Conservation (phyloP, 2,113 vertebrate genomes). For the Sinocyclocheilus anshuiensis region DNA sequence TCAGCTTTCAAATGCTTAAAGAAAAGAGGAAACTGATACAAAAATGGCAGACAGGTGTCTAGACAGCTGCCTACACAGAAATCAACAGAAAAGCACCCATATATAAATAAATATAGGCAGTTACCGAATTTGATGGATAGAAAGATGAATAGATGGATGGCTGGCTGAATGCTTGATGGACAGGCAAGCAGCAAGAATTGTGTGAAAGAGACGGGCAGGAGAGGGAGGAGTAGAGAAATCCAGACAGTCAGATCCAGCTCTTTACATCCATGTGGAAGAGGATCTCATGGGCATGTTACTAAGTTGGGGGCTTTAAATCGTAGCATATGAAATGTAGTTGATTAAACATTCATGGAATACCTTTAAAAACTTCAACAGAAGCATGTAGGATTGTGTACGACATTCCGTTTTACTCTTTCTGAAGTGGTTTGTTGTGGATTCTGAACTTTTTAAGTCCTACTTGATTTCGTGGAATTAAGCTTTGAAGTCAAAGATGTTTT, state of each 20-base stretch:
- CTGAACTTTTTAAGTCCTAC: background rate
- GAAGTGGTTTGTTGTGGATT: background rate
- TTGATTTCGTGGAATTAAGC: background rate
- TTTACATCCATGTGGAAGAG: background rate
- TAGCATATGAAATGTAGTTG: background rate
- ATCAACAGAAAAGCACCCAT: background rate
- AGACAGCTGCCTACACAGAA: conserved; percentile 48
- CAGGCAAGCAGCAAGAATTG: background rate
- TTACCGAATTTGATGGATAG: conserved; percentile 30
- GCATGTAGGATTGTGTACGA: background rate
- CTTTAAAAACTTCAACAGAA: conserved; percentile 22
- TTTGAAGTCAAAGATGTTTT: background rate
- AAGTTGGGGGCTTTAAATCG: conserved; percentile 3
- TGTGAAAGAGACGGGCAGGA: background rate
- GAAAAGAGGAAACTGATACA: conserved; percentile 8
- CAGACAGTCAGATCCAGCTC: background rate
- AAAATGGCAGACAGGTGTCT: conserved; percentile 45
- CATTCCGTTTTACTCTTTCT: background rate
- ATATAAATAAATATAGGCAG: conserved; percentile 46
- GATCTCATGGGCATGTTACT: background rate
- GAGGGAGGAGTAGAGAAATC: conserved; percentile 12
- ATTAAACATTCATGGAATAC: conserved; percentile 34
- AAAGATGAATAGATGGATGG: conserved; percentile 48
- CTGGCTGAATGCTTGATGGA: conserved; percentile 38
- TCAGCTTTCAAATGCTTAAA: conserved; percentile 12